phyloP scores from a whole-genome alignment of 1,140 invertebrate genomes.

The Lamellibrachia luymesi region DNA sequence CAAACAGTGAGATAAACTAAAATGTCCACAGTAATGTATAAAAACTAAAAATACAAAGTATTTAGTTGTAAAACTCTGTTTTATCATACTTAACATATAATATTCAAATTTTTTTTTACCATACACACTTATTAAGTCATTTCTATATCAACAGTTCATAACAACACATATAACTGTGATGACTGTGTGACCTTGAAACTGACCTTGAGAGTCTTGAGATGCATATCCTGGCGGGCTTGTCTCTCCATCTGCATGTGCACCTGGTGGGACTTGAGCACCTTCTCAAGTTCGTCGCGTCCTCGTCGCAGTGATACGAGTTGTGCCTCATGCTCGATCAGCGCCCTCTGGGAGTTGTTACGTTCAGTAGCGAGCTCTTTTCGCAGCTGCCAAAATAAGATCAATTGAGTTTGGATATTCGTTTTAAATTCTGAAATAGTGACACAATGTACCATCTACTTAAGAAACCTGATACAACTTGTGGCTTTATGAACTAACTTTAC shows the following conservation, averaged over 20 bases:
- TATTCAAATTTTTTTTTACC: no score
- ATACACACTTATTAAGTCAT: no score
- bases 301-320: not conserved
- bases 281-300: not conserved
- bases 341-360: not conserved
- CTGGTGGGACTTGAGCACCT: not conserved
- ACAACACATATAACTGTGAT: no score
- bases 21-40: no score
- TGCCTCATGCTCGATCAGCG: not conserved
- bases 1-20: no score
- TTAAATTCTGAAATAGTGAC: not conserved
- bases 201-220: slow-evolving; percentile 17
- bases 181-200: not conserved
- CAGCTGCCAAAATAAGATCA: not conserved
- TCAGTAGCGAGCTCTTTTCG: not conserved
- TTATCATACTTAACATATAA: no score
- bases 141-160: no score
- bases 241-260: not conserved
- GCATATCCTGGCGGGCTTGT: not conserved
- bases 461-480: not conserved
- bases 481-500: no score
- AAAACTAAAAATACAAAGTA: no score
- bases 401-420: not conserved
- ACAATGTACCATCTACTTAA: not conserved
- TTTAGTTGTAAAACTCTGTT: no score